phyloP scores from a whole-genome alignment of 2,888 invertebrate genomes.

The Plebejus melissa region DNA sequence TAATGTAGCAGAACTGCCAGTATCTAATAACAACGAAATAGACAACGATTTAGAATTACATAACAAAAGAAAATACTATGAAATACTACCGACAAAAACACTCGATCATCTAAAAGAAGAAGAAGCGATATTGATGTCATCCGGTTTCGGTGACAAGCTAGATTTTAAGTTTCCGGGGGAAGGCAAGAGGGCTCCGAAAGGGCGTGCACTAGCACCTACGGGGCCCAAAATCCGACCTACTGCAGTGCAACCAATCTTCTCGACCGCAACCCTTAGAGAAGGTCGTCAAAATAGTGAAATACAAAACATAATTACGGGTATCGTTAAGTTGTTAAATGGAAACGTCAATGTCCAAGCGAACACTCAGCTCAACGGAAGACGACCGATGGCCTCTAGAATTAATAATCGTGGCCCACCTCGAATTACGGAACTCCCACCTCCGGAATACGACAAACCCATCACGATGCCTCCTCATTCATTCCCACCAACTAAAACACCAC shows the following conservation, averaged over 20 bases:
- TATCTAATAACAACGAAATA: constrained; percentile 78
- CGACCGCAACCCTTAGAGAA: constrained; percentile 70
- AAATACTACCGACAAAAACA: constrained; percentile 79
- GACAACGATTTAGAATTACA: constrained; percentile 78
- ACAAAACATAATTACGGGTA: constrained; percentile 93
- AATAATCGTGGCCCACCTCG: constrained; percentile 94
- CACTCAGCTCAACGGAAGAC: constrained; percentile 81
- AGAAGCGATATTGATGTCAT: constrained; percentile 58
- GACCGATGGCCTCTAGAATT: constrained; percentile 87
- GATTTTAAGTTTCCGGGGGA: constrained; percentile 84
- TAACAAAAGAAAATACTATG: constrained; percentile 69
- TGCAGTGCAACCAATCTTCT: constrained; percentile 77
- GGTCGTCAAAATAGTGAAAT: constrained; percentile 82
- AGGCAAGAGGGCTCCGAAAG: constrained; percentile 86
- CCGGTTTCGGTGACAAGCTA: constrained; percentile 65
- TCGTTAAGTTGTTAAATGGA: constrained; percentile 92
- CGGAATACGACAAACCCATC: constrained; percentile 81
- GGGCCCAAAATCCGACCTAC: constrained; percentile 82
- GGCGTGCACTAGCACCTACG: constrained; percentile 81
- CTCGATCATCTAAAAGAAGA: constrained; percentile 55
- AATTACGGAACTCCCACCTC: constrained; percentile 86
- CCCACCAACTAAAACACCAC: constrained; percentile 74
- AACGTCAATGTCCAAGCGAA: constrained; percentile 92
- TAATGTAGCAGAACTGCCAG: constrained; percentile 71
- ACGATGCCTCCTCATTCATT: constrained; percentile 67